A percentile compares a stretch with the other conserved stretches of the same genome.
Conservation (phyloP, 1,140 invertebrate genomes). For the Scaptodrosophila lebanonensis region DNA sequence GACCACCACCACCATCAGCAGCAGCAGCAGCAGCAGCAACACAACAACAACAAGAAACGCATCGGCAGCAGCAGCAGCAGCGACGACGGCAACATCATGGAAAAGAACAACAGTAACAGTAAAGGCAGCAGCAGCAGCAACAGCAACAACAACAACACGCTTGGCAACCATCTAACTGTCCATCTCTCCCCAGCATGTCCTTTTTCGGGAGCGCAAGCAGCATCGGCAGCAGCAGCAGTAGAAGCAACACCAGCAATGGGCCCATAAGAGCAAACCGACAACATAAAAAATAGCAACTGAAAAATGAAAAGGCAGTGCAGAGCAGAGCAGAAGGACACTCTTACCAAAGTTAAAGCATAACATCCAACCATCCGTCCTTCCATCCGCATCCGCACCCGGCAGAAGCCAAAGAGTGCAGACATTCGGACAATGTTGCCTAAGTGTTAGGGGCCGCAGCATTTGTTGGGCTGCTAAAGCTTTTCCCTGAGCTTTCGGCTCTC, state of each 20-base stretch:
- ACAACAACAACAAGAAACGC: slow-evolving; percentile 32
- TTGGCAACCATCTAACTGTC: slow-evolving; percentile 51
- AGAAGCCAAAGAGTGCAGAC: too few relatives aligned
- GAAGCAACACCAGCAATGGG: slow-evolving; percentile 21
- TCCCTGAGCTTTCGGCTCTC: too few relatives aligned
- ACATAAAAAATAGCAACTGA: slow-evolving; percentile 8
- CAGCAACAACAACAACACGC: slow-evolving; percentile 19
- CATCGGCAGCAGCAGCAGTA: slow-evolving; percentile 21
- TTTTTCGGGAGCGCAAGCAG: slow-evolving; percentile 28
- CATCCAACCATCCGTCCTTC: too few relatives aligned
- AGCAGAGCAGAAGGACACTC: too few relatives aligned
- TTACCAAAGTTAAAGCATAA: too few relatives aligned
- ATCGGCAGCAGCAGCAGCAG: slow-evolving; percentile 5
- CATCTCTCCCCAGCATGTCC: slow-evolving; percentile 51
- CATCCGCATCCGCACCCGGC: too few relatives aligned
- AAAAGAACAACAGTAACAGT: slow-evolving; percentile 13
- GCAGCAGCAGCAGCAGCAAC: slow-evolving; percentile 19
- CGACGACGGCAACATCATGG: neutral
- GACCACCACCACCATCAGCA: slow-evolving; percentile 27
- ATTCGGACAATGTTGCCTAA: too few relatives aligned
- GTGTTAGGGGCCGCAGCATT: too few relatives aligned
- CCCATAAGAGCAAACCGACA: slow-evolving; percentile 39
- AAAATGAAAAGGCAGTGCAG: slow-evolving; percentile 5
- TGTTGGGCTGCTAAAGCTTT: too few relatives aligned
- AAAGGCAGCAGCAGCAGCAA: too few relatives aligned